These are phyloP conservation scores for Pycnomerus fuliginosus DNA, from an alignment of 2,888 invertebrate genomes.

Conservation along the genomic window DNA sequence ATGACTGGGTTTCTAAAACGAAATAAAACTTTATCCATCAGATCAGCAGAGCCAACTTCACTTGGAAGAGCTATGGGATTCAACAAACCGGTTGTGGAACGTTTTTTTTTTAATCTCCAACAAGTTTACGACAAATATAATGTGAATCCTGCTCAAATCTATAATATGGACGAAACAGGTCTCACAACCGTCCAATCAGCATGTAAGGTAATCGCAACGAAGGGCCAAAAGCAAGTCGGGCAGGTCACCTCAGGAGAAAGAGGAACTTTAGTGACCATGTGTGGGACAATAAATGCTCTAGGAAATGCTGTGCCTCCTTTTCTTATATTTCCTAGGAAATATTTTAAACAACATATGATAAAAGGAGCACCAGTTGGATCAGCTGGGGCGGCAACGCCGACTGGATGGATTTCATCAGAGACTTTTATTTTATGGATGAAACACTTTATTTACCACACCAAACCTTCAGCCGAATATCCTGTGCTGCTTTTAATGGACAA, in stretches of 20 bases:
- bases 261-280: neutral
- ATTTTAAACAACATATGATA: neutral
- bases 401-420: neutral
- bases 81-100: neutral
- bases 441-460: neutral
- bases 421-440: neutral
- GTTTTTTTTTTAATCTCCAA: neutral
- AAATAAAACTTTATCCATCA: neutral
- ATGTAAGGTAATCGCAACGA: neutral
- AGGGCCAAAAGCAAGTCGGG: conserved; percentile 1
- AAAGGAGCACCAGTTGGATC: conserved; percentile 1
- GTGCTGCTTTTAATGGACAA: conserved; percentile 1
- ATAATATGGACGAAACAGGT: neutral
- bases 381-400: neutral
- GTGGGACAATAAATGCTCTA: neutral
- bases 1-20: neutral
- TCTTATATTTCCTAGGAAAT: neutral
- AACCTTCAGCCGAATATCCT: neutral
- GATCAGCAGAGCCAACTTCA: neutral
- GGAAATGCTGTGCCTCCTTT: neutral
- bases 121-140: neutral
- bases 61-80: neutral
- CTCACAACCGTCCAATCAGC: neutral
- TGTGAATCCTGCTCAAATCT: neutral
- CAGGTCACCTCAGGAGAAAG: neutral